phyloP scores from a whole-genome alignment of 2,113 vertebrate species.

The Carassius auratus region DNA sequence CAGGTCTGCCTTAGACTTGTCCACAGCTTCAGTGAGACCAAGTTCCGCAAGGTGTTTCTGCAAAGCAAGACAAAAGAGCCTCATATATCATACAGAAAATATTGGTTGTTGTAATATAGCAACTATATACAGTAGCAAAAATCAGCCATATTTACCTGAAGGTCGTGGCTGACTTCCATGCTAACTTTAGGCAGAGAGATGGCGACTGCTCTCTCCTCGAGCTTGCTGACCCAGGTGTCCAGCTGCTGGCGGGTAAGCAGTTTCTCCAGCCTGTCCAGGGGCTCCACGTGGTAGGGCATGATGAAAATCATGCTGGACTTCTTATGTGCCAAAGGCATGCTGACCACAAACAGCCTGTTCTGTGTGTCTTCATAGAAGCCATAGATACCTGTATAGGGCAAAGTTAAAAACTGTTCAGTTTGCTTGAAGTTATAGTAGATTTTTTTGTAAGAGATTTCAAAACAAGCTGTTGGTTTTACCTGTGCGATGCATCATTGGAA shows the following conservation, averaged over 20 bases:
- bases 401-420: too few relatives aligned
- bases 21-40: slow-evolving; percentile 91
- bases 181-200: slow-evolving; percentile 90
- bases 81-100: background rate
- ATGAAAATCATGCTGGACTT: slow-evolving; percentile 92
- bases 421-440: too few relatives aligned
- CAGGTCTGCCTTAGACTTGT: slow-evolving; percentile 94
- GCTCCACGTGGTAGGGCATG: slow-evolving; percentile 93
- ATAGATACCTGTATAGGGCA: slow-evolving; percentile 72
- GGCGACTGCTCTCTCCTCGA: slow-evolving; percentile 88
- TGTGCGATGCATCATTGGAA: too few relatives aligned
- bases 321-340: slow-evolving; percentile 93
- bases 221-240: slow-evolving; percentile 85
- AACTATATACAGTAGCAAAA: background rate
- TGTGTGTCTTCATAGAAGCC: slow-evolving; percentile 85
- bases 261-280: slow-evolving; percentile 90
- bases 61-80: slow-evolving; percentile 31
- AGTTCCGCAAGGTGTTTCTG: slow-evolving; percentile 92
- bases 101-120: background rate
- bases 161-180: slow-evolving; percentile 91
- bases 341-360: slow-evolving; percentile 83
- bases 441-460: too few relatives aligned
- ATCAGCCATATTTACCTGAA: slow-evolving; percentile 78
- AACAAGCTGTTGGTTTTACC: too few relatives aligned
- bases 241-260: slow-evolving; percentile 90